These are phyloP conservation scores for Teleogryllus oceanicus DNA, from an alignment of 2,888 invertebrate species.

Conservation along the genomic window DNA sequence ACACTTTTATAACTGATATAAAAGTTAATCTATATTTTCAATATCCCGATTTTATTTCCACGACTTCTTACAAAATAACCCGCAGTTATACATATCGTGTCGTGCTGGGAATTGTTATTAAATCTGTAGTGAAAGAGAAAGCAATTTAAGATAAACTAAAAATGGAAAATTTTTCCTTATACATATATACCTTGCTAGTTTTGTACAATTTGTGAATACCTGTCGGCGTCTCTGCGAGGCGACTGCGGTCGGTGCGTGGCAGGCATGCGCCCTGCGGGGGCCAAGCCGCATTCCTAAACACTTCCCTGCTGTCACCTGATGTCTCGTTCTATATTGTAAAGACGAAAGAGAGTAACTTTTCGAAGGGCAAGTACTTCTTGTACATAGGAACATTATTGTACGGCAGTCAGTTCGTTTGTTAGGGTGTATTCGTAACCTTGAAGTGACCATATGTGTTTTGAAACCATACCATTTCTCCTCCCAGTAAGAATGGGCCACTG, in stretches of 20 bases:
- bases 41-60: slow-evolving; percentile 22
- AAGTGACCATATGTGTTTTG: slow-evolving; percentile 12
- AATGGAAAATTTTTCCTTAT: slow-evolving; percentile 3
- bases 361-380: background rate
- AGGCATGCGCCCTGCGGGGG: background rate
- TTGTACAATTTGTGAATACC: slow-evolving; percentile 37
- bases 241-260: background rate
- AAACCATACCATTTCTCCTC: background rate
- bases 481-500: slow-evolving; percentile 4
- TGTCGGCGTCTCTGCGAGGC: background rate
- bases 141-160: slow-evolving; percentile 12
- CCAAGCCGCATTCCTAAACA: background rate
- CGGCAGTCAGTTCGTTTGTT: background rate
- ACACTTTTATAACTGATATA: slow-evolving; percentile 20
- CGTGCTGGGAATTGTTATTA: slow-evolving; percentile 35
- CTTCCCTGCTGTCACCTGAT: slow-evolving; percentile 11
- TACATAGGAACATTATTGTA: slow-evolving; percentile 3
- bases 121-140: slow-evolving; percentile 22
- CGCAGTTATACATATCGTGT: slow-evolving; percentile 37
- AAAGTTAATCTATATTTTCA: slow-evolving; percentile 12
- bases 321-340: background rate
- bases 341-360: slow-evolving; percentile 19
- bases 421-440: slow-evolving; percentile 21
- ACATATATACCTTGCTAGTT: slow-evolving; percentile 34
- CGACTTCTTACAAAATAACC: slow-evolving; percentile 11